Base-by-base conservation (phyloP, 2,888 invertebrate genomes). In the Drosophila falleni region DNA sequence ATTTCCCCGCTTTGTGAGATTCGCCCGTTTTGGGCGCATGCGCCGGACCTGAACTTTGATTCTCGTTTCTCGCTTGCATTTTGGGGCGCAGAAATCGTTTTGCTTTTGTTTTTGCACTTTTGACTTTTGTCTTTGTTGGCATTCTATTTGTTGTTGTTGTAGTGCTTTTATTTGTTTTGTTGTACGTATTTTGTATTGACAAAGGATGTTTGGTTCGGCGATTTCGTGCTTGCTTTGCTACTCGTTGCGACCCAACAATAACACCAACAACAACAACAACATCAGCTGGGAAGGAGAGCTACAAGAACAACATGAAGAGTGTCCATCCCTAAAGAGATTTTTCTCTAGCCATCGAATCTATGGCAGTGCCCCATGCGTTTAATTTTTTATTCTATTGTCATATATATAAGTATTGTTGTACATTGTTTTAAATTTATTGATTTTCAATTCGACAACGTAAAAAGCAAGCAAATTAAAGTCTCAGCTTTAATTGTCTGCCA, bases 201-300 rank as follows among this genome's bases (percentile, higher is more conserved):
- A 89, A 86, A 86, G 86, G 86, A 86, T 89, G 89, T 88, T 89
- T 86, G 86, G 84, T 76, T 89, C 84, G 84, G 73, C 89, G 89
- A 89, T 87, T 89, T 68, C 68, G 73, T 83, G 85, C 81, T 80
- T 71, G 72, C 78, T 71, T 70, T 80, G 78, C 70, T 69, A 75
- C 78, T 75, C 71, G 50, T 60, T 68, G 58, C 58, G 64, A 67
- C 72, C 64, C 74, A 61, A 37, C 72, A 66, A 39, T 49, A 74
- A 60, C 69, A 65, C 26, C 37, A 65, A 33, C 59, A 74, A 60
- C 69, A 67, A 31, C 35, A 64, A 31, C 51, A 78, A 50, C 29
- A 55, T 37, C 44, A 54, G 26, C 41, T 26, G 29, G 15, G 16
- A 37, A 49, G 37, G 23, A 46, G 70, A 64, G 56, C 46, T 69